phyloP scores from a whole-genome alignment of 2,888 invertebrate genomes.

The Drosophila falleni region DNA sequence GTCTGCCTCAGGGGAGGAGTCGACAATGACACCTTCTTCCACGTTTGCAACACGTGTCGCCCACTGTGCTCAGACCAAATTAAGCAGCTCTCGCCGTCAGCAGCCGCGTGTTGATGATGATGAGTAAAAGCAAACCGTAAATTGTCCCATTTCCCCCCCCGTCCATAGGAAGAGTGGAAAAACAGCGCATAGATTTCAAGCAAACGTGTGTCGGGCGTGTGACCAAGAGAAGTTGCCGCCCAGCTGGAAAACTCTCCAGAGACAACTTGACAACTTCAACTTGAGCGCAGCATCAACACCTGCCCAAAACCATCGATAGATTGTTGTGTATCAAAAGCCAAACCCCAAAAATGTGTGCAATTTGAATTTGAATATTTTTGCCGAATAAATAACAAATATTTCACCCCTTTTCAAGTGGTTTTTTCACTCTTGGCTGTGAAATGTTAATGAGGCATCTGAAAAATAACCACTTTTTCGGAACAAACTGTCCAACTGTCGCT shows the following conservation, averaged over 20 bases:
- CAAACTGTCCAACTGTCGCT: conserved; percentile 47
- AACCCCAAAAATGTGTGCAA: conserved; percentile 43
- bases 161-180: conserved; percentile 29
- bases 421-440: background rate
- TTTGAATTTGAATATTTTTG: conserved; percentile 39
- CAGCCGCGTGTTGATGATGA: conserved; percentile 71
- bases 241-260: conserved; percentile 42
- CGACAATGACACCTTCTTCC: conserved; percentile 50
- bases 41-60: conserved; percentile 67
- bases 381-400: conserved; percentile 13
- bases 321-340: conserved; percentile 26
- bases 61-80: conserved; percentile 65
- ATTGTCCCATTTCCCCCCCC: conserved; percentile 59
- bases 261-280: conserved; percentile 53
- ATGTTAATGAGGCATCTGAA: conserved; percentile 67
- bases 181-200: conserved; percentile 75
- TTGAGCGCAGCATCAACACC: conserved; percentile 49
- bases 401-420: conserved; percentile 47
- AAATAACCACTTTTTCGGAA: conserved; percentile 67
- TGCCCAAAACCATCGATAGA: conserved; percentile 42
- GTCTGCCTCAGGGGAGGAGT: conserved; percentile 27
- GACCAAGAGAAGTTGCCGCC: conserved; percentile 31
- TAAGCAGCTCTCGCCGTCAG: conserved; percentile 67
- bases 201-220: conserved; percentile 72
- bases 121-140: conserved; percentile 75